Base-by-base conservation (phyloP, 1,140 invertebrate genomes). In the Drosophila tsacasi region DNA sequence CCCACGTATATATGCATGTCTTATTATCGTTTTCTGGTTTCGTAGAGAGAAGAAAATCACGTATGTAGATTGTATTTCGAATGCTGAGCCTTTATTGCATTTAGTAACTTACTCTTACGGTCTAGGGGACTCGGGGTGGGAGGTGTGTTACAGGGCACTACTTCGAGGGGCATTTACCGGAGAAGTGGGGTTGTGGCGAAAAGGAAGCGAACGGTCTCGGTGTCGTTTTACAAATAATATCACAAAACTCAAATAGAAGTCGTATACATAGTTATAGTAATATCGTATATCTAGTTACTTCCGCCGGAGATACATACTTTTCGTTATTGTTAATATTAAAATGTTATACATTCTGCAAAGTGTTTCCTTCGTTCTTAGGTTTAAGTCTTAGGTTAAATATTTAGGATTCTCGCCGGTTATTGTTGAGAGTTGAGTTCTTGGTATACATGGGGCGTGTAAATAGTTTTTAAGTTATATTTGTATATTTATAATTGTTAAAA, bases 191-290 rank as follows among this genome's bases (percentile, higher is more conserved):
- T n/a, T 44, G 54, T 39, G 68, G 62, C 52, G 65, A 78, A 58
- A 81, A 75, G 84, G 84, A 87, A 87, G 81, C 84, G 19, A 83
- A 83, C 47, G 69, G 77, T 54, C 39, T 77, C 47, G 69, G 77
- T 54, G 32, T 77, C 50, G 65, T 66, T 85, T 84, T 89, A 89
- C 54, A 87, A 87, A 87, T 87, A 87, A 87, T 87, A 87, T 87
- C 84, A 87, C 84, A 87, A 89, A 87, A 87, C 83, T 89, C 65
- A 87, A 87, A 84, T 89, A 89, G 66, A 87, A 87, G 81, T 87
- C 81, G 84, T 87, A 87, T 84, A 89, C 80, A 66, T 79, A 79
- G 39, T 44, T 67, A 57, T 57, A 39, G 54, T 66, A 77, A 17
- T 73, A 75, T 75, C 52, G 35, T 81, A 78, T 49, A 66, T 65